These are phyloP conservation scores for Lagenorhynchus albirostris DNA, from an alignment of 2,113 vertebrate species.

Conservation along the genomic window DNA sequence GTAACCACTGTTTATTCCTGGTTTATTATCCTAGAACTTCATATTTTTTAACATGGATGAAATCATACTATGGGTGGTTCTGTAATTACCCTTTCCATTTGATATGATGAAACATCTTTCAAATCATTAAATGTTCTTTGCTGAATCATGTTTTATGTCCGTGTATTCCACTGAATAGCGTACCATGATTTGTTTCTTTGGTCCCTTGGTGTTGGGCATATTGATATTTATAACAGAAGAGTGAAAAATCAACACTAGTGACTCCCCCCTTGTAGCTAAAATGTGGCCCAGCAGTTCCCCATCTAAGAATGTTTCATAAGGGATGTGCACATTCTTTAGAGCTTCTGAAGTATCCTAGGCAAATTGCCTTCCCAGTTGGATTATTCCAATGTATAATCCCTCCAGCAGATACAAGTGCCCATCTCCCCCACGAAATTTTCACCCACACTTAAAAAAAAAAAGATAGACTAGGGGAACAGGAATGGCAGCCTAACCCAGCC, in stretches of 20 bases:
- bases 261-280: background rate
- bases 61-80: background rate
- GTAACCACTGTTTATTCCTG: background rate
- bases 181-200: background rate
- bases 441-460: background rate
- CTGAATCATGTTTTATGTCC: background rate
- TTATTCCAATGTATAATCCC: background rate
- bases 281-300: background rate
- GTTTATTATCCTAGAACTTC: background rate
- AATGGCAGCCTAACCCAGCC: background rate
- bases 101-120: background rate
- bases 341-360: background rate
- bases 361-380: background rate
- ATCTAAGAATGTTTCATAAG: background rate
- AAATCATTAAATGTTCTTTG: slow-evolving; percentile 39
- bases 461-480: background rate
- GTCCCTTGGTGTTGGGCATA: background rate
- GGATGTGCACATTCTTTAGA: background rate
- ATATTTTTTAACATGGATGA: background rate
- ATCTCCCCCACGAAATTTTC: background rate
- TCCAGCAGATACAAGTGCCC: background rate
- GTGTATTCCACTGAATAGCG: background rate
- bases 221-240: background rate
- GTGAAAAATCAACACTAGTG: background rate
- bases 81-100: slow-evolving; percentile 37